Percentiles rank a stretch among this genome's conserved stretches.
These are phyloP conservation scores for Agapornis canus DNA, from an alignment of 2,797 vertebrate genomes.

Conservation along the genomic window DNA sequence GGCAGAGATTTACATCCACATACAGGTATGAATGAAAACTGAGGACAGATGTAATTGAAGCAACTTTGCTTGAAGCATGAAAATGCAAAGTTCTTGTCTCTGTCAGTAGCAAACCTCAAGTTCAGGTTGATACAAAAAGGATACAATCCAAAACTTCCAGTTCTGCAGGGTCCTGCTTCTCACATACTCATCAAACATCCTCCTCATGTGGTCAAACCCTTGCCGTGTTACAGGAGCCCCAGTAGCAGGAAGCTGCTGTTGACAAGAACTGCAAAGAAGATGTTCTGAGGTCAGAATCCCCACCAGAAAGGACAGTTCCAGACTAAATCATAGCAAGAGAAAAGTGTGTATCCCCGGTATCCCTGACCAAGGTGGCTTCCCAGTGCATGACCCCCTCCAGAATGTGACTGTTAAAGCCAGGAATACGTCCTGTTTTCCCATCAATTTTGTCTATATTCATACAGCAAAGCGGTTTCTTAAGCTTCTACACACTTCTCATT, in stretches of 20 bases:
- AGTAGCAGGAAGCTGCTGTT: constrained; percentile 91
- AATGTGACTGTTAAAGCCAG: not conserved
- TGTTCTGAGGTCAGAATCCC: not conserved
- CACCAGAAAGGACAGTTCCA: not conserved
- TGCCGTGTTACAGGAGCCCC: constrained; percentile 85
- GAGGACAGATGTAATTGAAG: not conserved
- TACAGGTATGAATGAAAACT: not conserved
- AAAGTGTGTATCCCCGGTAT: not conserved
- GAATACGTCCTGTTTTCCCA: not conserved
- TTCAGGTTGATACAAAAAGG: constrained; percentile 71
- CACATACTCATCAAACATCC: constrained; percentile 91
- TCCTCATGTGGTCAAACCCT: constrained; percentile 85
- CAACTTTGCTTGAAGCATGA: not conserved
- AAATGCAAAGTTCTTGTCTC: not conserved
- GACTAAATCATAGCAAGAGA: not conserved
- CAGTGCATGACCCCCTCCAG: not conserved
- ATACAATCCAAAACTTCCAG: constrained; percentile 99
- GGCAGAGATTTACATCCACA: not conserved
- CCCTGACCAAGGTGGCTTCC: not conserved
- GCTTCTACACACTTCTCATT: not conserved
- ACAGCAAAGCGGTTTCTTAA: not conserved
- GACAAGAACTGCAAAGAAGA: constrained; percentile 82
- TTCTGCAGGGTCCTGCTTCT: constrained; percentile 90
- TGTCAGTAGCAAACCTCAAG: not conserved
- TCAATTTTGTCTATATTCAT: not conserved